Evolutionary conservation across 2,797 vertebrate species (phyloP), one percentile per base, ranked within the genome.

Genomic region (Bovichtus variegatus): DNA sequence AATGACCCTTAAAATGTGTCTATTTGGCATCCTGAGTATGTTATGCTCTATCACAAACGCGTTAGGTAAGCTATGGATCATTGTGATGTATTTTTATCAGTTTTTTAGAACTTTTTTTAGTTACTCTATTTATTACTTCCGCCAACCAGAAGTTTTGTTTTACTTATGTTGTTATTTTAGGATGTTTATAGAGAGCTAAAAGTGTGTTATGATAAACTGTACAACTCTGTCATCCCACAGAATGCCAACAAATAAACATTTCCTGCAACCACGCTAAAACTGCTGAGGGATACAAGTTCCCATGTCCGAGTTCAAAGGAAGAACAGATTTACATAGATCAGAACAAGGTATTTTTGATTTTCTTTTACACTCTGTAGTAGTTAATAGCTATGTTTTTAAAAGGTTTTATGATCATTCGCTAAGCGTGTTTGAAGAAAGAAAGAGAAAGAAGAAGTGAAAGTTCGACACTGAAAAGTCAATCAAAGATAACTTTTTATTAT

Each of bases 251-350:
- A 2, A 64, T 0, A 16, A 85, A 65, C 5, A 4, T 0, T 1
- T 70, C 43, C 1, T 91, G 89, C 9, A 0, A 2, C 0, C 27
- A 62, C 0, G 41, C 83, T 0, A 38, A 21, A 12, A 16, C 0
- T 2, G 0, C 0, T 0, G 2, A 3, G 0, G 80, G 77, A 19
- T 92, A 31, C 38, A 3, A 1, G 0, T 84, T 65, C 43, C 0
- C 0, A 1, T 2, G 43, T 0, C 0, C 0, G n/a, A n/a, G n/a
- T n/a, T n/a, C n/a, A n/a, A n/a, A n/a, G n/a, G n/a, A n/a, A n/a
- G n/a, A n/a, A n/a, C n/a, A n/a, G n/a, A n/a, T 72, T 11, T 1
- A 0, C 0, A 21, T 77, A 0, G 0, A 0, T 6, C 0, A 1
- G 0, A 23, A 83, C 6, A 0, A 38, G 81, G 89, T 90, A 76